Percentiles rank a stretch among this genome's conserved stretches.
Evolutionary conservation across 2,797 vertebrate species (phyloP).

Genomic region (Acridotheres tristis): DNA sequence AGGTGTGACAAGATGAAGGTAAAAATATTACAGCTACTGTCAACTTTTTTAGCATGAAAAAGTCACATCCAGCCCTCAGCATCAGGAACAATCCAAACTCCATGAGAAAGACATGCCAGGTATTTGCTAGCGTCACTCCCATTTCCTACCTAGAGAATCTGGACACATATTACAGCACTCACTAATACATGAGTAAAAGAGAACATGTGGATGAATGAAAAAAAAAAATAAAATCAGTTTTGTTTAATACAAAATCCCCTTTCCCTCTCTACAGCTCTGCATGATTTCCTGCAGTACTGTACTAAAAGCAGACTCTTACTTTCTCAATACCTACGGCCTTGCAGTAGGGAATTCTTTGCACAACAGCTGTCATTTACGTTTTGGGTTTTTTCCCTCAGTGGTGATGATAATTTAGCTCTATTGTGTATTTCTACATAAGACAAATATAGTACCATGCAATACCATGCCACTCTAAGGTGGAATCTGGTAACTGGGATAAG

Average conservation of each 20-base stretch:
- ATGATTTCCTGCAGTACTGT: background rate
- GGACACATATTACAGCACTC: background rate
- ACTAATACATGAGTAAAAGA: background rate
- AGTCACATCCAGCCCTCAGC: background rate
- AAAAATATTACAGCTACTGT: background rate
- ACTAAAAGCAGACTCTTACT: background rate
- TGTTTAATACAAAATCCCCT: background rate
- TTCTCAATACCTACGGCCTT: background rate
- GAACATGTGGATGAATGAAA: accelerated
- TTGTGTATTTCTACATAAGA: background rate
- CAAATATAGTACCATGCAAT: background rate
- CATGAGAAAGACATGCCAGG: background rate
- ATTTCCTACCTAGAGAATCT: background rate
- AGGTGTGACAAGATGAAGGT: background rate
- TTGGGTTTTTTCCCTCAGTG: background rate
- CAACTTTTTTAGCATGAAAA: background rate
- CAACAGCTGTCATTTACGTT: background rate
- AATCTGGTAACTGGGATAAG: background rate
- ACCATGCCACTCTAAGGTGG: background rate
- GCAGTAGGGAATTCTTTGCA: accelerated
- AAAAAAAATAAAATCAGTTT: background rate
- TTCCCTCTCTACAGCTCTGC: background rate
- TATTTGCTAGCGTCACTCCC: background rate
- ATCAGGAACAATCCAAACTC: background rate
- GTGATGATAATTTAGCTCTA: background rate